Evolutionary conservation across 1,140 invertebrate genomes (phyloP), one percentile per base, ranked within the genome.

Genomic region (Brachionus plicatilis): DNA sequence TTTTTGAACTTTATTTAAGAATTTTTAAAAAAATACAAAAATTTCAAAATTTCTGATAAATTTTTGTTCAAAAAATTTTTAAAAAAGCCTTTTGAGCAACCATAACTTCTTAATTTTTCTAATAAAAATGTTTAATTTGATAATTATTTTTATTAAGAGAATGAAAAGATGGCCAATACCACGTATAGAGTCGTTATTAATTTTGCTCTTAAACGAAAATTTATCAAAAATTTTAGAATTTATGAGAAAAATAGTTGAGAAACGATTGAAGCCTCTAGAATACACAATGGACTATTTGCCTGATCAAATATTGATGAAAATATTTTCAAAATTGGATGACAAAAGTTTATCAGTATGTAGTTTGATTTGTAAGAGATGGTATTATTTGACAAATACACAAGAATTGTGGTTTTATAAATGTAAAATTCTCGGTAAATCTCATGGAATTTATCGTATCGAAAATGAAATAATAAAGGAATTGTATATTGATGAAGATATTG

Each of bases 401-500:
- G 79, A 82, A 20, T 24, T 82, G 3, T 82, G 79, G 79, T 68
- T 82, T 24, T 82, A 29, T 45, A 82, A 82, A 37, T 82, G 79
- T 68, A 60, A 45, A 41, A 60, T 43, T 27, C n/a, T 82, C 1
- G 79, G 50, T n/a, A 65, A 65, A 65, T 27, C 11, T 9, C 50
- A 82, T 27, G n/a, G 60, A 14, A 33, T 82, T 27, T 9, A 68
- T 68, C 41, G 53, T 12, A 82, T 82, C 8, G 50, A 82, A 24
- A 20, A 29, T 17, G 37, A 45, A 45, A 14, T 82, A 29, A 68
- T 82, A 45, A 43, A 65, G 11, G 53, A 82, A 27, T 24, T 47
- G 27, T 82, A 37, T 41, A 65, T 45, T 11, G 37, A 65, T 68
- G 79, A 82, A 65, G 53, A 60, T 47, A 82, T 82, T 24, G 79